These are phyloP conservation scores for Ctenicera cuprea DNA, from an alignment of 2,888 invertebrate species.

Conservation along the genomic window DNA sequence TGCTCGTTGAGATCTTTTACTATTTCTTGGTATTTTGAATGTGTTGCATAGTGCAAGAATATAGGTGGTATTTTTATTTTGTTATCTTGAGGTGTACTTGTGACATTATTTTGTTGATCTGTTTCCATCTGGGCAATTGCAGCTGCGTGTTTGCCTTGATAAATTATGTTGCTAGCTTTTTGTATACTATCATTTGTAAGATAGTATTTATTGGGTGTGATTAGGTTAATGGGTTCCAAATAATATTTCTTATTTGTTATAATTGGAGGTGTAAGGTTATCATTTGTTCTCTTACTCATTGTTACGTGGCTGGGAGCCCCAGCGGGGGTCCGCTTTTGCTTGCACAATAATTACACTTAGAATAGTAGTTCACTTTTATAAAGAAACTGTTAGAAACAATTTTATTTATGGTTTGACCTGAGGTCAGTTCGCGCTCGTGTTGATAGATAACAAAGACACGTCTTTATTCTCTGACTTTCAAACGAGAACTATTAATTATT, in stretches of 20 bases:
- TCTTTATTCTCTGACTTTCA: no score
- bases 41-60: conserved; percentile 21
- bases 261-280: conserved; percentile 3
- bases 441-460: not conserved
- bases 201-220: conserved; percentile 17
- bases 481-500: no score
- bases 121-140: conserved; percentile 8
- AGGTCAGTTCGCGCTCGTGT: conserved; percentile 7
- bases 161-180: conserved; percentile 1
- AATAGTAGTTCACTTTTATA: not conserved
- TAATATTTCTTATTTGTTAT: conserved; percentile 5
- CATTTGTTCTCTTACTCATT: conserved; percentile 11
- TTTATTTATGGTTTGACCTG: not conserved
- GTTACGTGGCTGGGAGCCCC: not conserved
- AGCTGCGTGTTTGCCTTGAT: no score
- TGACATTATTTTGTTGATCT: not conserved
- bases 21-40: conserved; percentile 13
- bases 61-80: conserved; percentile 28
- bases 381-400: not conserved
- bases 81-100: conserved; percentile 11
- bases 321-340: conserved; percentile 2
- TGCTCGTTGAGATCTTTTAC: conserved; percentile 29
- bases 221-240: not conserved
- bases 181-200: not conserved
- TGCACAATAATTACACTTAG: not conserved